A percentile compares a stretch with the other conserved stretches of the same genome.
phyloP scores from a whole-genome alignment of 2,888 invertebrate genomes.

The Blastobasis adustella region DNA sequence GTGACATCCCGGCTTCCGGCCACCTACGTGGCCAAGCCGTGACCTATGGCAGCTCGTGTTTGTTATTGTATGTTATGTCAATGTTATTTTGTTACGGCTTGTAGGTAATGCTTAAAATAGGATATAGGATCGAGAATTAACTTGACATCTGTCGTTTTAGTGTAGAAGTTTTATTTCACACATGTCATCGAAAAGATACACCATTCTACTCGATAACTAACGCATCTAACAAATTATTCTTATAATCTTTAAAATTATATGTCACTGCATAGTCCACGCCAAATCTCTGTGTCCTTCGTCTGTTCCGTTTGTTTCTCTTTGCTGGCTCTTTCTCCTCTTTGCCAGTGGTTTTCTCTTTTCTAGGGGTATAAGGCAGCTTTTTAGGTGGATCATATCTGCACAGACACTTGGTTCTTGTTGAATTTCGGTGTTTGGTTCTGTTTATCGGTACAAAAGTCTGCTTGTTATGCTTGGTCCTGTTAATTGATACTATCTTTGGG shows the following conservation, averaged over 20 bases:
- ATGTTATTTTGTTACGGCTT: too few species aligned
- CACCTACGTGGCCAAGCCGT: conserved; percentile 1
- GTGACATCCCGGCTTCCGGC: conserved; percentile 15
- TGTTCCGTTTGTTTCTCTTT: neutral
- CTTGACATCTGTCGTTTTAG: neutral
- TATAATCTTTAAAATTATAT: conserved; percentile 5
- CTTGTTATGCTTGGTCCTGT: neutral
- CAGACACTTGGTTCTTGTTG: too few species aligned
- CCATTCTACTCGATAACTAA: neutral
- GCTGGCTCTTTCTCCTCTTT: neutral
- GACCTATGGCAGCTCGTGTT: neutral
- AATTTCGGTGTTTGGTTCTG: too few species aligned
- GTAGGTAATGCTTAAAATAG: too few species aligned
- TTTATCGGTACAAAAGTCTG: neutral
- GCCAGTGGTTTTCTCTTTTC: neutral
- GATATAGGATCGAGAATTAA: too few species aligned
- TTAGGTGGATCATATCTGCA: neutral
- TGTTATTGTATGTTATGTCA: too few species aligned
- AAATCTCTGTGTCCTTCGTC: neutral
- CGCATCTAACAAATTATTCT: conserved; percentile 3
- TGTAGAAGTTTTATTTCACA: neutral
- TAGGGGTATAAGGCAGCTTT: neutral
- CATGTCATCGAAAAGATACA: neutral
- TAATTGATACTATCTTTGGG: neutral
- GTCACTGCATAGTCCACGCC: conserved; percentile 6